Conservation (phyloP, 2,113 vertebrate species). For the Noctilio leporinus region DNA sequence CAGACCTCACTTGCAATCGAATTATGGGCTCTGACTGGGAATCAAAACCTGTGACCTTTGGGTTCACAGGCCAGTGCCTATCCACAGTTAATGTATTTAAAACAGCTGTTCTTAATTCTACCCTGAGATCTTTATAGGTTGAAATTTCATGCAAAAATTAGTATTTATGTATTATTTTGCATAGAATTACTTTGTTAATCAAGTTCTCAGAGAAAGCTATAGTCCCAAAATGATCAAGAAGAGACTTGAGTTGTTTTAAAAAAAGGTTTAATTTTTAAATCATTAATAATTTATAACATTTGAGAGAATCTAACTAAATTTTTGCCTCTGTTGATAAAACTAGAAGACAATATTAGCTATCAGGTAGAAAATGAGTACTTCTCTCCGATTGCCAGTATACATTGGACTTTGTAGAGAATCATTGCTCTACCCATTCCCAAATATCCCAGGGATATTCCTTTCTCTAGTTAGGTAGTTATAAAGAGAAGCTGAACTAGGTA, state of each 20-base stretch:
- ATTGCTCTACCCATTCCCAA: neutral
- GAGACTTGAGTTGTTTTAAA: neutral
- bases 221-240: neutral
- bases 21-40: no score
- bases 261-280: conserved; percentile 22
- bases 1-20: no score
- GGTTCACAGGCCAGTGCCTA: no score
- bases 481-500: neutral
- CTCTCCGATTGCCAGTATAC: neutral
- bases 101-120: neutral
- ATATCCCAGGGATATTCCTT: neutral
- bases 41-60: no score
- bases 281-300: neutral
- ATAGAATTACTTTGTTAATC: neutral
- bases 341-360: neutral
- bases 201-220: conserved; percentile 12
- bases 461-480: neutral
- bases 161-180: neutral
- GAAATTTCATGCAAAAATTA: neutral
- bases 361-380: neutral
- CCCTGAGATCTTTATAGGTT: neutral
- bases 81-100: conserved; percentile 34
- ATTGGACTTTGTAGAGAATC: neutral
- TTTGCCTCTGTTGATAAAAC: neutral
- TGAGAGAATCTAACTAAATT: neutral